Conservation (phyloP, 2,888 invertebrate species). For the Andrena bucephala region DNA sequence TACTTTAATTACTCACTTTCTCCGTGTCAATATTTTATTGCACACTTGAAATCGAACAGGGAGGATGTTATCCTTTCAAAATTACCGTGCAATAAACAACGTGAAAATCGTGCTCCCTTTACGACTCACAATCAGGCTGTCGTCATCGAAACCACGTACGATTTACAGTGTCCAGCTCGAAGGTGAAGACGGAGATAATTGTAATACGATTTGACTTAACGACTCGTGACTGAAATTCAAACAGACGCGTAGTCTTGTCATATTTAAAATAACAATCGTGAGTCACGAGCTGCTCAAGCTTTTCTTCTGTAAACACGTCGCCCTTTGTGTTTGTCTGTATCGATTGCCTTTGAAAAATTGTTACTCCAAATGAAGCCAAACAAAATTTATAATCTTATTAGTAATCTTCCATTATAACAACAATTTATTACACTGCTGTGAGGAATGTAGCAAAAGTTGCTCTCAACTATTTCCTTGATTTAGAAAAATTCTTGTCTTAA, state of each 20-base stretch:
- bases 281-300: conserved; percentile 35
- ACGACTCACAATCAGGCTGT: conserved; percentile 41
- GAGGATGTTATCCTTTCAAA: background rate
- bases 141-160: conserved; percentile 65
- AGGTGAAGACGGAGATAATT: conserved; percentile 54
- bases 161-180: conserved; percentile 53
- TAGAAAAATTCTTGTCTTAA: too few species aligned
- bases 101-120: conserved; percentile 48
- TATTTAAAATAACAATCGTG: conserved; percentile 59
- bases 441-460: too few species aligned
- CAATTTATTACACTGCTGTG: too few species aligned
- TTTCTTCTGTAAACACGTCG: conserved; percentile 27
- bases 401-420: too few species aligned
- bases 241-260: conserved; percentile 55
- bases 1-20: too few species aligned
- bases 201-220: conserved; percentile 57
- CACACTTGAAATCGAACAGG: background rate
- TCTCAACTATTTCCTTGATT: too few species aligned
- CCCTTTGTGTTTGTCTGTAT: conserved; percentile 12
- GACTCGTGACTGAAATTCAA: conserved; percentile 69
- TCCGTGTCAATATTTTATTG: too few species aligned
- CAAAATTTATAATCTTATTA: too few species aligned
- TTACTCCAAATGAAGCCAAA: background rate
- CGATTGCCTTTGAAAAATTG: background rate
- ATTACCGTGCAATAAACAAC: conserved; percentile 6